A percentile compares a stretch with the other conserved stretches of the same genome.
Conservation (phyloP, 1,140 invertebrate species). For the Hermetia illucens region DNA sequence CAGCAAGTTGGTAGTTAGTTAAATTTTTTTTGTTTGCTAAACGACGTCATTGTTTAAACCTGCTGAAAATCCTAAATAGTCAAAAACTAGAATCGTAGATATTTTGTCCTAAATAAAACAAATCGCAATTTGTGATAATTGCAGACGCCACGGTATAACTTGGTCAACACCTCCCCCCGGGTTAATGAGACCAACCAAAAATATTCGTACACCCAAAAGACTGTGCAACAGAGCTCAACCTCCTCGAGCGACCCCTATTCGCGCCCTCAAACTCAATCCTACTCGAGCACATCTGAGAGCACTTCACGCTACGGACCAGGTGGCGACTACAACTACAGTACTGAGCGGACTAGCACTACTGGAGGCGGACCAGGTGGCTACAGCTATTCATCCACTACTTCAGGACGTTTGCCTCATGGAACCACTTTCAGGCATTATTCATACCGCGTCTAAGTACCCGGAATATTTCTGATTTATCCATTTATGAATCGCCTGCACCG, state of each 20-base stretch:
- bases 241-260: slow-evolving; percentile 38
- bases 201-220: slow-evolving; percentile 70
- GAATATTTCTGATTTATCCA: too few species aligned
- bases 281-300: slow-evolving; percentile 50
- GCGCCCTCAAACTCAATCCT: slow-evolving; percentile 43
- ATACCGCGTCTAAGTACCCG: slow-evolving; percentile 67
- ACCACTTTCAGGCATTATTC: slow-evolving; percentile 70
- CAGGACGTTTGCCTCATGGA: slow-evolving; percentile 63
- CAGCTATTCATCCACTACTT: slow-evolving; percentile 58
- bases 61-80: slow-evolving; percentile 4
- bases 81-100: slow-evolving; percentile 6
- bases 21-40: slow-evolving; percentile 3
- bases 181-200: slow-evolving; percentile 49
- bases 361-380: slow-evolving; percentile 62
- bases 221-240: slow-evolving; percentile 34
- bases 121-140: too few species aligned
- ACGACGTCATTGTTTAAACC: neutral
- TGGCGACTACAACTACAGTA: slow-evolving; percentile 49
- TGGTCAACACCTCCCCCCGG: slow-evolving; percentile 40
- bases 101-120: slow-evolving; percentile 21
- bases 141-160: slow-evolving; percentile 73
- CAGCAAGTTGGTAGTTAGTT: slow-evolving; percentile 17
- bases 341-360: slow-evolving; percentile 51
- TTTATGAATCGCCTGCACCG: too few species aligned
- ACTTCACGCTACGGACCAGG: slow-evolving; percentile 48